A percentile compares a stretch with the other conserved stretches of the same genome.
These are phyloP conservation scores for Dermatemys mawii DNA, from an alignment of 2,113 vertebrate species.

Conservation along the genomic window DNA sequence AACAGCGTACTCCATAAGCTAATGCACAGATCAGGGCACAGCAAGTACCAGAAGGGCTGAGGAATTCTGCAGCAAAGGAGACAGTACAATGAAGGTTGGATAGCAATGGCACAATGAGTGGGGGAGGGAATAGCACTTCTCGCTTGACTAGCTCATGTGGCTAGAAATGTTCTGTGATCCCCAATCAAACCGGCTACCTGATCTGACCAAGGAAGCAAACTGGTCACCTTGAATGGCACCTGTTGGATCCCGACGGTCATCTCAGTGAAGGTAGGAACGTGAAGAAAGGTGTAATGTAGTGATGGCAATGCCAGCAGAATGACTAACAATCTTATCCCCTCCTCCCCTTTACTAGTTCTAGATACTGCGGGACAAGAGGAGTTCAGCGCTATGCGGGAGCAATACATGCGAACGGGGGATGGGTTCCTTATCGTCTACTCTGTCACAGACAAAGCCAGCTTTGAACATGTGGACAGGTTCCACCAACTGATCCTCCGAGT, in stretches of 20 bases:
- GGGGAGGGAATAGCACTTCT: not conserved
- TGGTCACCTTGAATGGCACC: not conserved
- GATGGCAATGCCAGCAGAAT: not conserved
- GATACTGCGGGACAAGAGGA: slow-evolving; percentile 98
- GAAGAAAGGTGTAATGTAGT: not conserved
- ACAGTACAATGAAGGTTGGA: not conserved
- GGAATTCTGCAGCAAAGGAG: not conserved
- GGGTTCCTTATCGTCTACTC: slow-evolving; percentile 99
- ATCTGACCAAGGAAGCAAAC: not conserved
- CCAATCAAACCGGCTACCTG: not conserved
- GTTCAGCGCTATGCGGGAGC: slow-evolving; percentile 99
- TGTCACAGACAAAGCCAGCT: slow-evolving; percentile 98
- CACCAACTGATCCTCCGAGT: slow-evolving; percentile 98
- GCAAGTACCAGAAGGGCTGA: not conserved
- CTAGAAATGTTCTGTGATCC: not conserved
- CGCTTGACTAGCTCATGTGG: not conserved
- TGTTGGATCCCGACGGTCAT: not conserved
- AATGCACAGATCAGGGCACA: not conserved
- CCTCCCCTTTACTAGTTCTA: slow-evolving; percentile 81
- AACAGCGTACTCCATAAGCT: not conserved
- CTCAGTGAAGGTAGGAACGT: not conserved
- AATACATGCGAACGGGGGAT: slow-evolving; percentile 98
- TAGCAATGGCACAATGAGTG: not conserved
- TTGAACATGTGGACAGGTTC: slow-evolving; percentile 96
- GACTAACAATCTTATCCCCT: not conserved